Base-by-base conservation (phyloP, 2,113 vertebrate genomes). In the Genyomyrus donnyi region DNA sequence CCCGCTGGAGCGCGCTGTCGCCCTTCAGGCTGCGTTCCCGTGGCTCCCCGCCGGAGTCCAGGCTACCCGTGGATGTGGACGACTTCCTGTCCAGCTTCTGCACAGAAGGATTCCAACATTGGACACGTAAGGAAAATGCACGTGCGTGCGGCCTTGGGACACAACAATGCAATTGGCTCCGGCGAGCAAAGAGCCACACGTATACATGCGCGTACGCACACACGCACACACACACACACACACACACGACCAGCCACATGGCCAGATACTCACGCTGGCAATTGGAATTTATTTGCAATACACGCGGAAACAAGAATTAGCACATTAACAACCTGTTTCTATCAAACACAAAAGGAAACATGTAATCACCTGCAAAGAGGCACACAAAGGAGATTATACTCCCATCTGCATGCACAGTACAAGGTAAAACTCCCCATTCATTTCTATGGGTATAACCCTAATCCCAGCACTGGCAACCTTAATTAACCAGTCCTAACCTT, bases 11-110 rank as follows among this genome's bases (percentile, higher is more conserved):
- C 1, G 98, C 96, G 91, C 96, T 97, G 48, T 99, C 98, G 56
- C 97, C 98, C 89, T 97, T 97, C 88, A 93, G 91, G 91, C 94
- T 45, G 92, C 93, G 96, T 94, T 99, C 98, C 92, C 97, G 97
- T 50, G 96, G 95, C 92, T 99, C 98, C 42, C 94, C 97, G 91
- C 97, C 96, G 62, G 97, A 97, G 90, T 98, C 98, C 0, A 98
- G 96, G 93, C 97, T 99, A 93, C 98, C 98, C 70, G 96, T 97
- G 89, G 98, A 99, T 90, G 97, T 96, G 8, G 97, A 97, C 0
- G 97, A 97, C 3, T 98, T 99, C 93, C 98, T 96, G 94, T 99
- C 98, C 93, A 98, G 94, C 91, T 98, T 97, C 97, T 97, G 90
- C 17, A 48, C 27, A 2, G 53, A 4, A 35, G 5, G 13, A 27